Evolutionary conservation across 1,140 invertebrate species (phyloP).

Genomic region (Apis mellifera): Amel_HAv3.1 CM009932.2:5656501-5657000

Average conservation of each 20-base stretch:
- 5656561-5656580: constrained; percentile 37
- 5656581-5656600: not conserved
- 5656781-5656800: not conserved
- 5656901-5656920: not conserved
- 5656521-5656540: constrained; percentile 7
- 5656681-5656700: constrained; percentile 70
- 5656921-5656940: not conserved
- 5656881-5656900: not conserved
- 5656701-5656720: constrained; percentile 7
- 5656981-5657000: not conserved
- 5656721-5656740: not conserved
- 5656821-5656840: not conserved
- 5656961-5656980: not conserved
- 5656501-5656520: not conserved
- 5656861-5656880: not conserved
- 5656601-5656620: constrained; percentile 9
- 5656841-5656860: not conserved
- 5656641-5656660: not conserved
- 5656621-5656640: not conserved
- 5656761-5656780: too few species aligned
- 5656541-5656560: constrained; percentile 9
- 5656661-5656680: constrained; percentile 60
- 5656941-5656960: not conserved
- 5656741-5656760: not conserved
- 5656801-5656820: too few species aligned